Base-by-base conservation (phyloP, 2,888 invertebrate species). In the Oscheius sp. region DNA sequence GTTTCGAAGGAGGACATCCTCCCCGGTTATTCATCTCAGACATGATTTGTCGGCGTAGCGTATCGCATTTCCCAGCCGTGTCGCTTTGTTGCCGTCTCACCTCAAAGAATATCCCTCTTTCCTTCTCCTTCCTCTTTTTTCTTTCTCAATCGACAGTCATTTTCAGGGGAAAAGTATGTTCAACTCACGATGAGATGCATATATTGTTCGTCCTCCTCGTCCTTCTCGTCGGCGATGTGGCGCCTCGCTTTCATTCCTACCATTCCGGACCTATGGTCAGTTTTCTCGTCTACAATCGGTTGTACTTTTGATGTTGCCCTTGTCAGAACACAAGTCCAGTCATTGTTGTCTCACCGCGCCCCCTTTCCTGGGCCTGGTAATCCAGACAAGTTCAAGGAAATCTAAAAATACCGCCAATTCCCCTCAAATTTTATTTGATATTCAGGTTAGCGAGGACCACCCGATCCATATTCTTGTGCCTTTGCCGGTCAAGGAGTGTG, bases 391-490 rank as follows among this genome's bases (percentile, higher is more conserved):
- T 35, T 35, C 35, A 35, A 35, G 35, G 3, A 35, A 35, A 35
- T 6, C 35, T 35, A 35, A 6, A 35, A 35, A 35, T 35, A 35
- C 5, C 3, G 53, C 12, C 9, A 53, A 21, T 53, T 21, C 53
- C 3, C 21, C 25, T 35, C 35, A 35, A 35, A 35, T 6, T n/a
- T n/a, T n/a, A n/a, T n/a, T n/a, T 35, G 35, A 35, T 9, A 9
- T 58, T 21, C 76, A 80, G 78, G 77, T 81, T 13, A 72, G 73
- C 16, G 66, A 9, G 6, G 25, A 63, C 7, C 56, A 77, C 45
- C 79, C 85, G 13, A 80, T 86, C 59, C 80, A 86, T 72, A 77
- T 87, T 21, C 77, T 86, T 46, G 77, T 86, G 49, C 86, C 86
- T 13, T 72, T 86, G 45, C 86, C 86, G 1, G 59, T 64, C 9